phyloP scores from a whole-genome alignment of 2,888 invertebrate species.

The Arge pagana region DNA sequence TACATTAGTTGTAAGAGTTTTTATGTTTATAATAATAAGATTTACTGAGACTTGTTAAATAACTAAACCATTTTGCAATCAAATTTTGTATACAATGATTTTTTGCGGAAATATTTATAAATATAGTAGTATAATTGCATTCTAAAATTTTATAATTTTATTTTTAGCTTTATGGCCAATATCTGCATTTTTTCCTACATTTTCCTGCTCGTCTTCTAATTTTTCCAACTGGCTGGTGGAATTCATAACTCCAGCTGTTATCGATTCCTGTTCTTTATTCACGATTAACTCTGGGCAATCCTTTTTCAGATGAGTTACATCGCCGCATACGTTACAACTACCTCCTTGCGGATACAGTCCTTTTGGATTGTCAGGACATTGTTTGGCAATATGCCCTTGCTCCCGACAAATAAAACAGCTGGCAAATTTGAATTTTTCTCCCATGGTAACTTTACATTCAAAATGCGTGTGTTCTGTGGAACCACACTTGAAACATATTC shows the following conservation, averaged over 20 bases:
- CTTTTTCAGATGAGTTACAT: slow-evolving; percentile 82
- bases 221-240: slow-evolving; percentile 40
- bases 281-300: slow-evolving; percentile 71
- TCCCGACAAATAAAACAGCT: slow-evolving; percentile 88
- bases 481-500: slow-evolving; percentile 88
- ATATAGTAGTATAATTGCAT: too few species aligned
- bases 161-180: slow-evolving; percentile 30
- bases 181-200: slow-evolving; percentile 11
- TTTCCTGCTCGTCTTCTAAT: slow-evolving; percentile 37
- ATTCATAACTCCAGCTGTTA: slow-evolving; percentile 46
- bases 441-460: slow-evolving; percentile 71
- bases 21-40: too few species aligned
- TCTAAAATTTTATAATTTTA: slow-evolving; percentile 50
- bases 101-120: too few species aligned
- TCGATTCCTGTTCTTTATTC: slow-evolving; percentile 45
- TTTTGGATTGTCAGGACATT: slow-evolving; percentile 86
- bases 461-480: slow-evolving; percentile 83
- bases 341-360: slow-evolving; percentile 88
- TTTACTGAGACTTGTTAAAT: too few species aligned
- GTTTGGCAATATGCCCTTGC: slow-evolving; percentile 84
- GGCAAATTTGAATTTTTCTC: slow-evolving; percentile 77
- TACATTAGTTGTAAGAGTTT: too few species aligned
- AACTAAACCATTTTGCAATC: too few species aligned
- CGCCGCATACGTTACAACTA: slow-evolving; percentile 80
- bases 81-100: too few species aligned